A percentile compares a stretch with the other conserved stretches of the same genome.
Conservation (phyloP, 2,888 invertebrate species). For the Ennomos fuscantarius region DNA sequence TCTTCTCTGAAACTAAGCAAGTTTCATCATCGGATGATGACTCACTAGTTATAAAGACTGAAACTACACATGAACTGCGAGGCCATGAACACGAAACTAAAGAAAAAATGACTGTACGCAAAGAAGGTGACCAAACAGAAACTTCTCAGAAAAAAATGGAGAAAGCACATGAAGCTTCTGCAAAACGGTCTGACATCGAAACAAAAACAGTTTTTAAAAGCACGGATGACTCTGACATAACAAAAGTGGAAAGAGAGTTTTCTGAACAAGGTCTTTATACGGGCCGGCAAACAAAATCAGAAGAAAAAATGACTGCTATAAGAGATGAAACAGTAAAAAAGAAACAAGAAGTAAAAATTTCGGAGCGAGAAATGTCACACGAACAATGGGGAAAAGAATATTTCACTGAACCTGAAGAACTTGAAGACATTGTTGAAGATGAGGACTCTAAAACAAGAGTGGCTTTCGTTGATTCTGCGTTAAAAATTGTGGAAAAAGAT, state of each 20-base stretch:
- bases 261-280: constrained; percentile 77
- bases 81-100: constrained; percentile 80
- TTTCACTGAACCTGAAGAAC: constrained; percentile 77
- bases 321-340: constrained; percentile 80
- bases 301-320: constrained; percentile 80
- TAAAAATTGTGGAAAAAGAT: constrained; percentile 78
- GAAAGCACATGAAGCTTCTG: constrained; percentile 80
- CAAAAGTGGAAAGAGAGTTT: constrained; percentile 76
- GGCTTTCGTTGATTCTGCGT: constrained; percentile 73
- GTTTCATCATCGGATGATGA: constrained; percentile 81
- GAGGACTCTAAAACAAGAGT: constrained; percentile 69
- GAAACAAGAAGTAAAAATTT: constrained; percentile 80
- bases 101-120: constrained; percentile 77
- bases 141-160: constrained; percentile 81
- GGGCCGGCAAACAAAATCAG: constrained; percentile 75
- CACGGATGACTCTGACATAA: constrained; percentile 72
- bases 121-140: constrained; percentile 78
- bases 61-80: constrained; percentile 75
- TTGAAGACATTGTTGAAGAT: constrained; percentile 77
- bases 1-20: constrained; percentile 77
- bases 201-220: constrained; percentile 76
- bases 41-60: constrained; percentile 76
- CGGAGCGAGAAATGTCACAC: constrained; percentile 80
- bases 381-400: constrained; percentile 84
- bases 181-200: constrained; percentile 77